phyloP scores from a whole-genome alignment of 2,113 vertebrate species.

The Saguinus midas region DNA sequence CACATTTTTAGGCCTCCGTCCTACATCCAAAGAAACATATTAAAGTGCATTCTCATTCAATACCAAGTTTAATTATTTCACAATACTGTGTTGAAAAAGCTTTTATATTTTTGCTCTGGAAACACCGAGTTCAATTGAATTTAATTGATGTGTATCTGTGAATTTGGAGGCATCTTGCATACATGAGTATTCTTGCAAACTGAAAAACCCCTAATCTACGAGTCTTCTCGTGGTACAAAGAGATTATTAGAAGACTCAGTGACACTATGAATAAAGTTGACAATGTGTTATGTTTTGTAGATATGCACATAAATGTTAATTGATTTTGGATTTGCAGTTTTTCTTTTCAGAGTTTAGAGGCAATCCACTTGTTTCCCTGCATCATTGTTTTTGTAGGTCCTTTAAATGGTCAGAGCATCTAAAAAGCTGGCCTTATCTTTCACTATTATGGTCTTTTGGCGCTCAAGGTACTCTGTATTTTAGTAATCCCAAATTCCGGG shows the following conservation, averaged over 20 bases:
- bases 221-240: neutral
- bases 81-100: neutral
- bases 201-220: neutral
- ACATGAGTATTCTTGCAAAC: neutral
- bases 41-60: neutral
- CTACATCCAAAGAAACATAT: neutral
- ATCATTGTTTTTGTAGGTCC: neutral
- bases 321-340: neutral
- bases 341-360: neutral
- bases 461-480: constrained; percentile 8
- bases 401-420: neutral
- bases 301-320: neutral
- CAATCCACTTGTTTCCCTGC: neutral
- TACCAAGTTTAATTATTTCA: neutral
- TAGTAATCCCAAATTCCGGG: constrained; percentile 42
- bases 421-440: neutral
- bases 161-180: neutral
- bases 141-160: neutral
- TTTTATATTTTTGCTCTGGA: neutral
- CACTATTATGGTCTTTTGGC: neutral
- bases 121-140: neutral
- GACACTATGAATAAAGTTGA: neutral
- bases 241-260: neutral
- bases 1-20: neutral
- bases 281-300: neutral